These are phyloP conservation scores for Poeciliopsis gracilis DNA, from an alignment of 2,797 vertebrate species.

Conservation along the genomic window DNA sequence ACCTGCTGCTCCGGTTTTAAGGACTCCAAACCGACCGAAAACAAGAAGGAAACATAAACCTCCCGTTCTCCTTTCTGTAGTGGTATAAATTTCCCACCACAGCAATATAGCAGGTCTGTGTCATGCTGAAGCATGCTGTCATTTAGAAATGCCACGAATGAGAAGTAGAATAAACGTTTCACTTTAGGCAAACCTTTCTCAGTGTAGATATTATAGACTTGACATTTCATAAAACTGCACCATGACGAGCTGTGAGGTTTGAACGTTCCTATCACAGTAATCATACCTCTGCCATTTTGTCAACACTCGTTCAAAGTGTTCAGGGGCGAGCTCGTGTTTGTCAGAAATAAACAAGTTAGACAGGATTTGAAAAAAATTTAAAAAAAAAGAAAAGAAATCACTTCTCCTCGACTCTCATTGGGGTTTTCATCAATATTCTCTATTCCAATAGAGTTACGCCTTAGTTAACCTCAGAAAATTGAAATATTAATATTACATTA, in stretches of 20 bases:
- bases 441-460: background rate
- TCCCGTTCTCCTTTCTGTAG: background rate
- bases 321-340: conserved; percentile 9
- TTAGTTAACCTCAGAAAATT: background rate
- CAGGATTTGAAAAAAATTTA: background rate
- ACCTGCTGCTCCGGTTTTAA: conserved; percentile 76
- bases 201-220: background rate
- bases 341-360: background rate
- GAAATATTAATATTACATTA: background rate
- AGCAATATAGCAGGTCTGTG: conserved; percentile 11
- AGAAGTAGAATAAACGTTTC: background rate
- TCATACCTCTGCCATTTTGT: background rate
- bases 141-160: background rate
- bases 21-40: conserved; percentile 39
- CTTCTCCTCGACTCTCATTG: background rate
- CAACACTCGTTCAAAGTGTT: background rate
- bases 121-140: background rate
- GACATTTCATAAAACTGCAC: background rate
- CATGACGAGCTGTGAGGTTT: background rate
- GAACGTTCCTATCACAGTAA: background rate
- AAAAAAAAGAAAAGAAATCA: too few species aligned
- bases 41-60: conserved; percentile 10
- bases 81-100: background rate
- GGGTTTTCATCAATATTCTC: background rate
- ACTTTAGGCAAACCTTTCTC: background rate